A percentile compares a stretch with the other conserved stretches of the same genome.
phyloP scores from a whole-genome alignment of 2,888 invertebrate species.

The Holacanthella duospinosa region DNA sequence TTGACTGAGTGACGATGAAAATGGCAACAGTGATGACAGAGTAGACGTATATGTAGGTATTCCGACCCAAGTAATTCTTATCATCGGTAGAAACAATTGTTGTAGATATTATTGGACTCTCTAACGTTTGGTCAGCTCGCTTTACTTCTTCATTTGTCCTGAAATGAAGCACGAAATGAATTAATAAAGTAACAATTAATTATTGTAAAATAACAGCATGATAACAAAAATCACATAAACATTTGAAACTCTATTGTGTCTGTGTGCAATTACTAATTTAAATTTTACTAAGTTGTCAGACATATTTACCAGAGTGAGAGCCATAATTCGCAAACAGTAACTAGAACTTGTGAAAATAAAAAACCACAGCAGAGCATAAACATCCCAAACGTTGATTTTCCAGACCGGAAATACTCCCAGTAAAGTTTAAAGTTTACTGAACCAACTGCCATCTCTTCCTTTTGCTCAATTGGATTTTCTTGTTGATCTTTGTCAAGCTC shows the following conservation, averaged over 20 bases:
- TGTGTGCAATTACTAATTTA: constrained; percentile 12
- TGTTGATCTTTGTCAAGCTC: too few relatives aligned
- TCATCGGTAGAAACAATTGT: constrained; percentile 14
- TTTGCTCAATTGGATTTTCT: constrained; percentile 24
- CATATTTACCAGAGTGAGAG: constrained; percentile 30
- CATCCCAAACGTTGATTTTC: constrained; percentile 18
- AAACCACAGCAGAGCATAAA: constrained; percentile 21
- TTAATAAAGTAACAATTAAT: too few relatives aligned
- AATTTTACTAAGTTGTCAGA: background rate
- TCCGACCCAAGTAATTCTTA: constrained; percentile 21
- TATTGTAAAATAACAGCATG: too few relatives aligned
- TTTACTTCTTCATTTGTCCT: background rate
- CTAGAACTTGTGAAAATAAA: constrained; percentile 23
- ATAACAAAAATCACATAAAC: too few relatives aligned
- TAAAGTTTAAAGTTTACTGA: constrained; percentile 43
- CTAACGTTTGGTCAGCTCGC: background rate
- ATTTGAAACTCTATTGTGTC: too few relatives aligned
- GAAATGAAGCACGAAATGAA: background rate
- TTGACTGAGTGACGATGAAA: background rate
- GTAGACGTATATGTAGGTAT: constrained; percentile 41
- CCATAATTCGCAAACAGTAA: constrained; percentile 28
- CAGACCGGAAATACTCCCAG: constrained; percentile 32
- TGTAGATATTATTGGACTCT: background rate
- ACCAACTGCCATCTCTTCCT: constrained; percentile 34
- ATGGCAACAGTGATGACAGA: constrained; percentile 39